Percentiles rank a stretch among this genome's conserved stretches.
These are phyloP conservation scores for Bathynomus jamesi DNA, from an alignment of 1,140 invertebrate species.

Conservation along the genomic window DNA sequence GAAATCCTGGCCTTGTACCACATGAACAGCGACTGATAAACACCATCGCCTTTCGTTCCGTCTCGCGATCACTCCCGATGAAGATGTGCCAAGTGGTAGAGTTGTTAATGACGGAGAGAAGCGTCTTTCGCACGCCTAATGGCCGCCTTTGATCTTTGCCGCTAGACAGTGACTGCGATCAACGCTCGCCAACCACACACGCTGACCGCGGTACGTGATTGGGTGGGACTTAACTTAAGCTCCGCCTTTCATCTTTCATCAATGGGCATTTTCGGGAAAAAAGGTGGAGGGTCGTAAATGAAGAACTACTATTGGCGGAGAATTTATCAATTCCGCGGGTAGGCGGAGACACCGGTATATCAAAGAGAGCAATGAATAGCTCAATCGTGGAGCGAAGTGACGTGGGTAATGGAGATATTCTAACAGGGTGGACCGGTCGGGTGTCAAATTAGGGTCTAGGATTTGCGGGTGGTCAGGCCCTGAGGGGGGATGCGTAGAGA, in stretches of 20 bases:
- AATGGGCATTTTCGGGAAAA: background rate
- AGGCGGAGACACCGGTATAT: conserved; percentile 36
- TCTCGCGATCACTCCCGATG: conserved; percentile 27
- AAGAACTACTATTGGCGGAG: conserved; percentile 11
- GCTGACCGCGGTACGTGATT: conserved; percentile 21
- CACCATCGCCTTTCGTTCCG: background rate
- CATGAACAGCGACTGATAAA: background rate
- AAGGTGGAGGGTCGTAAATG: background rate
- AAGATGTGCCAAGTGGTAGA: conserved; percentile 38
- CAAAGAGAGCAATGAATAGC: conserved; percentile 37
- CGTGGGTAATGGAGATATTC: conserved; percentile 38
- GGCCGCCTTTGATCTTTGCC: conserved; percentile 37
- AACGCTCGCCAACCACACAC: conserved; percentile 28
- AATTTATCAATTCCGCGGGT: conserved; percentile 34
- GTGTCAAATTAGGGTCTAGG: conserved; percentile 37
- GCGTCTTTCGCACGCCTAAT: conserved; percentile 36
- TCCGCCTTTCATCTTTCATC: background rate
- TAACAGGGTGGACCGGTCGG: conserved; percentile 37
- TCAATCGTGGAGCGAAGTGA: conserved; percentile 37
- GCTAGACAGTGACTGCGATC: conserved; percentile 29
- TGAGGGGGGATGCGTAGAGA: conserved; percentile 8
- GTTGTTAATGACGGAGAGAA: conserved; percentile 37
- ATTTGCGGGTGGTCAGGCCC: conserved; percentile 13
- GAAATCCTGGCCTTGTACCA: conserved; percentile 23
- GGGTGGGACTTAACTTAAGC: conserved; percentile 9